Evolutionary conservation across 2,888 invertebrate species (phyloP), one percentile per base, ranked within the genome.

Genomic region (Ctena decussata): DNA sequence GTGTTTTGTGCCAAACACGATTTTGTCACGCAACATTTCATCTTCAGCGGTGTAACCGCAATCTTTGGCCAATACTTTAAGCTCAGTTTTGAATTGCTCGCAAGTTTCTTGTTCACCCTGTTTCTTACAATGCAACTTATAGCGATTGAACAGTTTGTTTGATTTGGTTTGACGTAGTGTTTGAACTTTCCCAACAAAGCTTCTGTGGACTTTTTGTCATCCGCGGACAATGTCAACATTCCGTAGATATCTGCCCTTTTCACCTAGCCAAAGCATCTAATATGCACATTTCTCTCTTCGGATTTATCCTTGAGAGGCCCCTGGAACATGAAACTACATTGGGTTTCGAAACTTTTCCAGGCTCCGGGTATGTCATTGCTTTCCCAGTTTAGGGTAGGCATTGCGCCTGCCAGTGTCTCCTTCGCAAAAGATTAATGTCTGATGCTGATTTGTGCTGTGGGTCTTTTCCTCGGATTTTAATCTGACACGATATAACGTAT

Each of bases 71-170:
- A 87, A 30, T 15, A 80, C 30, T 78, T 82, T 86, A 18, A 89
- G 49, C 1, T 87, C 79, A 3, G 89, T 89, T 21, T 85, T 82
- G 79, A 84, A 90, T 35, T 87, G 72, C 11, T 90, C 90, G 82
- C 70, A 84, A 3, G 82, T 69, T 53, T 87, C 84, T 35, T 12
- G 5, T 53, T 84, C 53, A 21, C 65, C 30, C 75, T 86, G 84
- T 69, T 57, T 27, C 65, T 69, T 86, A 39, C 71, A 65, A 15
- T 86, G 82, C 32, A 86, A 87, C 77, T 80, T 84, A 74, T 86
- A 86, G 21, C 80, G n/a, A n/a, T n/a, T n/a, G n/a, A n/a, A n/a
- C n/a, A n/a, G n/a, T 30, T 35, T 60, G 57, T 85, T 87, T n/a
- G 81, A 74, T 70, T 80, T 82, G 84, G 87, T 53, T 79, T 70